phyloP scores from a whole-genome alignment of 1,140 invertebrate species.

The Tetraneura akinire region DNA sequence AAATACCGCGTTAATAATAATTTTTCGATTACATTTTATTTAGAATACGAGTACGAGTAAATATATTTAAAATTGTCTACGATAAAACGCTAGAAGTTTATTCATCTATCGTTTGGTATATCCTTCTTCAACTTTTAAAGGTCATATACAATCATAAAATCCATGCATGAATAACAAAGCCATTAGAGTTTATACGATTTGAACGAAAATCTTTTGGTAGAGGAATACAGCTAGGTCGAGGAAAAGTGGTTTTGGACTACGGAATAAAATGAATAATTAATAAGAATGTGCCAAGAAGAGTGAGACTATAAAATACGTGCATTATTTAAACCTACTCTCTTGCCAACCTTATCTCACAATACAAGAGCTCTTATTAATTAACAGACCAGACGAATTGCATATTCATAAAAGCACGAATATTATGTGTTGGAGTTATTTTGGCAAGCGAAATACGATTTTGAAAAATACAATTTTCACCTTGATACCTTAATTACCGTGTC shows the following conservation, averaged over 20 bases:
- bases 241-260: conserved; percentile 37
- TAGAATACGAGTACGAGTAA: too few species aligned
- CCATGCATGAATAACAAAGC: conserved; percentile 35
- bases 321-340: conserved; percentile 26
- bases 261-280: conserved; percentile 50
- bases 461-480: not conserved
- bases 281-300: conserved; percentile 50
- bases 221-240: not conserved
- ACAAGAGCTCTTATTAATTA: conserved; percentile 45
- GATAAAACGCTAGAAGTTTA: too few species aligned
- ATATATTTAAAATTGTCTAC: too few species aligned
- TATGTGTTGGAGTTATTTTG: conserved; percentile 31
- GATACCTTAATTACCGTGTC: too few species aligned
- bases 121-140: conserved; percentile 1
- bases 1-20: too few species aligned
- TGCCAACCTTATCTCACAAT: conserved; percentile 22
- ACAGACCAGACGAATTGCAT: not conserved
- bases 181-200: conserved; percentile 33
- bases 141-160: conserved; percentile 37
- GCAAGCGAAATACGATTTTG: not conserved
- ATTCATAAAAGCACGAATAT: conserved; percentile 39
- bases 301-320: conserved; percentile 41
- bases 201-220: conserved; percentile 17
- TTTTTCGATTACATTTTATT: too few species aligned
- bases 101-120: not conserved